phyloP scores from a whole-genome alignment of 37 sponge, comb jelly and placozoan genomes.

The Amphimedon queenslandica region DNA sequence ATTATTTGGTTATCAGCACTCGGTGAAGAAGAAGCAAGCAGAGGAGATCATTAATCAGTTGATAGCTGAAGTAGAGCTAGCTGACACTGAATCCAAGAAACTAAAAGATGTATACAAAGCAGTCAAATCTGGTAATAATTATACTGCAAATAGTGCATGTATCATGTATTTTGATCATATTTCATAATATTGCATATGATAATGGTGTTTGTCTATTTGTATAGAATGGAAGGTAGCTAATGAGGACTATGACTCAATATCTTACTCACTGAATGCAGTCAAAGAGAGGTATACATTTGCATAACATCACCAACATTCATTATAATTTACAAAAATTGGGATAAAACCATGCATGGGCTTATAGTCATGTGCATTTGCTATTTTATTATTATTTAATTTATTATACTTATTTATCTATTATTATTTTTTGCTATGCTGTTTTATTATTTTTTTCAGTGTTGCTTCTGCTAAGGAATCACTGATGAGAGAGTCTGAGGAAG shows the following conservation, averaged over 20 bases:
- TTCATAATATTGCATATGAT: too few relatives aligned
- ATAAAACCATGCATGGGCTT: too few relatives aligned
- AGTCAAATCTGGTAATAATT: conserved; percentile 30
- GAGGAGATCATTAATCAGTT: conserved; percentile 21
- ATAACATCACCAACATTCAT: too few relatives aligned
- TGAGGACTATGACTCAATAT: conserved; percentile 9
- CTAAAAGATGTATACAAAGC: not conserved
- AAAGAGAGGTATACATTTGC: conserved; percentile 40
- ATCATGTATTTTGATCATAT: not conserved
- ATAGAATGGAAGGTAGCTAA: conserved; percentile 34
- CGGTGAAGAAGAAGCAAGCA: conserved; percentile 13
- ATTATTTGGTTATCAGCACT: too few relatives aligned
- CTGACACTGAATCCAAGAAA: conserved; percentile 8
- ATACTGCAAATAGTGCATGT: not conserved
- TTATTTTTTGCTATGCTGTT: not conserved
- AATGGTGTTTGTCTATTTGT: too few relatives aligned
- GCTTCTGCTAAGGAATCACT: conserved; percentile 33
- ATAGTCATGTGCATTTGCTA: too few relatives aligned
- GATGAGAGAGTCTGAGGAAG: conserved; percentile 43
- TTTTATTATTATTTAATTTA: too few relatives aligned
- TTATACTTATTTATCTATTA: too few relatives aligned
- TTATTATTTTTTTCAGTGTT: conserved; percentile 9
- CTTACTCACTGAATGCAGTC: conserved; percentile 13
- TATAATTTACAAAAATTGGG: too few relatives aligned
- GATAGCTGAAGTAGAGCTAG: conserved; percentile 25